Evolutionary conservation across 2,888 invertebrate species (phyloP).

Genomic region (Pharmacophagus antenor): DNA sequence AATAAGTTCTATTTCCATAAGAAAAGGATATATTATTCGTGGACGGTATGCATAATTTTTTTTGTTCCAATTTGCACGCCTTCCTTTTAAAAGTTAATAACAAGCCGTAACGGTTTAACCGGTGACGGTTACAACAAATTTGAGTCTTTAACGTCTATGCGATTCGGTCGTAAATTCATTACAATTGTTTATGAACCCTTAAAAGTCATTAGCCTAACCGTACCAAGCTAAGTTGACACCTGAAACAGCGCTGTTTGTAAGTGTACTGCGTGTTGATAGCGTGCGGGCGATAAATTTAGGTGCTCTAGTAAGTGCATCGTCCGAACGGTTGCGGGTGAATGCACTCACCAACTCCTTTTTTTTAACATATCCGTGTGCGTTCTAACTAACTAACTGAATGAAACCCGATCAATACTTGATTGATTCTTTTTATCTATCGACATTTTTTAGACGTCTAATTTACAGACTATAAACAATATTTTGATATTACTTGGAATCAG

Average conservation of each 20-base stretch:
- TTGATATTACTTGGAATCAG: too few species aligned
- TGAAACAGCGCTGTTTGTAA: conserved; percentile 8
- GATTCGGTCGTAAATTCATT: conserved; percentile 10
- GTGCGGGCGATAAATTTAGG: conserved; percentile 30
- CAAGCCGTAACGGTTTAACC: conserved; percentile 4
- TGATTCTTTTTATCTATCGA: conserved; percentile 11
- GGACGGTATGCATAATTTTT: not conserved
- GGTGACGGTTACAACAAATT: not conserved
- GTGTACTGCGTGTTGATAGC: conserved; percentile 30
- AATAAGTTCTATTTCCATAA: conserved; percentile 9
- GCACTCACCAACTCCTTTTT: conserved; percentile 33
- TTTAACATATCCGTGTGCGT: conserved; percentile 20
- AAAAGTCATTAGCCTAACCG: conserved; percentile 21
- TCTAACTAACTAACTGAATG: conserved; percentile 27
- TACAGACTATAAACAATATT: too few species aligned
- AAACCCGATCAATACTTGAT: conserved; percentile 4
- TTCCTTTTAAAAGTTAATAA: conserved; percentile 12
- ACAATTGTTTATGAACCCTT: conserved; percentile 9
- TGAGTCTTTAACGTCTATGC: conserved; percentile 1
- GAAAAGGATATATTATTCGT: not conserved
- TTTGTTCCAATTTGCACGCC: conserved; percentile 7
- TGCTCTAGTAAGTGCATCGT: conserved; percentile 35
- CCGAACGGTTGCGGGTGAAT: conserved; percentile 31
- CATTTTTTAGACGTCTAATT: too few species aligned
- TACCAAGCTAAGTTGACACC: conserved; percentile 17